Conservation (phyloP, 2,113 vertebrate genomes). For the Rallus limicola region DNA sequence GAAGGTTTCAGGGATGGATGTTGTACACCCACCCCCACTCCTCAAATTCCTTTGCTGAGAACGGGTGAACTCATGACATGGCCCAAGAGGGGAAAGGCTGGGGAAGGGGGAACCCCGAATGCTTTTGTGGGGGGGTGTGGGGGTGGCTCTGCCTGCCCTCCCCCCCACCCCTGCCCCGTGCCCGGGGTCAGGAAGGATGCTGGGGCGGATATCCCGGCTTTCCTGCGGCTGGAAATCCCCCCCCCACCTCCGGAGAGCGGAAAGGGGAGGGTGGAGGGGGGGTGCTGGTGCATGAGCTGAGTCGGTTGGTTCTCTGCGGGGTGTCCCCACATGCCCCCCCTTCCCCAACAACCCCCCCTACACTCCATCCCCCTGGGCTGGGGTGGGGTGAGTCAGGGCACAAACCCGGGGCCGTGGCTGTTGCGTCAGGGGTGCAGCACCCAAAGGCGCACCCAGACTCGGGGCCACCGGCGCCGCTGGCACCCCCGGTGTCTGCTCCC, state of each 20-base stretch:
- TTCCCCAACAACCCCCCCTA: too few relatives aligned
- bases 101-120: too few relatives aligned
- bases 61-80: neutral
- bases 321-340: neutral
- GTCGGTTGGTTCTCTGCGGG: neutral
- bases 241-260: neutral
- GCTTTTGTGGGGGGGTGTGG: too few relatives aligned
- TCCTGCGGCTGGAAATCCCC: slow-evolving; percentile 6
- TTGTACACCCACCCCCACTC: neutral
- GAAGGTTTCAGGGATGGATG: neutral
- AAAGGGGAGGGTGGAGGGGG: neutral
- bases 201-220: slow-evolving; percentile 33
- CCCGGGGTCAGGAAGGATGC: slow-evolving; percentile 28
- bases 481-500: neutral
- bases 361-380: neutral
- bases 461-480: neutral
- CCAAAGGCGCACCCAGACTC: neutral
- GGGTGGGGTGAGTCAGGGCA: neutral
- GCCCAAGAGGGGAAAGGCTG: neutral
- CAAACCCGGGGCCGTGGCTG: neutral
- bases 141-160: neutral
- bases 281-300: neutral
- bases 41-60: fast-evolving
- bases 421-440: slow-evolving; percentile 14
- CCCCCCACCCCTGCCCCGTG: neutral